These are phyloP conservation scores for Drosophila ambigua DNA, from an alignment of 1,140 invertebrate species.

Conservation along the genomic window DNA sequence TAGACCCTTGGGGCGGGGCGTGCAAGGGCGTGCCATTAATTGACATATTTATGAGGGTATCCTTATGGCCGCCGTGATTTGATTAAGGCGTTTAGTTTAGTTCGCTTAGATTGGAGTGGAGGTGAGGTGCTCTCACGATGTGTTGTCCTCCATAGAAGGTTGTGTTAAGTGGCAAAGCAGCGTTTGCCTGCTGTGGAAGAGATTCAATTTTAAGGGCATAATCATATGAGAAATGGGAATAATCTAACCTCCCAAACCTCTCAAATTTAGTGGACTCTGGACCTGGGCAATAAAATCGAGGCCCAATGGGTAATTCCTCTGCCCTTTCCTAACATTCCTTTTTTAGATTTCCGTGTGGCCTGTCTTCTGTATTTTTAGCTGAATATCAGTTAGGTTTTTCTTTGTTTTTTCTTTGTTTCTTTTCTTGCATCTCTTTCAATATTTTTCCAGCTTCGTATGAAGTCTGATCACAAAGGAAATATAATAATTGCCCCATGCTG, in stretches of 20 bases:
- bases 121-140: not conserved
- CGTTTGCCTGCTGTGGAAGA: too few relatives aligned
- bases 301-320: not conserved
- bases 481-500: slow-evolving; percentile 46
- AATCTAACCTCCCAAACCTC: too few relatives aligned
- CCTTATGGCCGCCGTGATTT: slow-evolving; percentile 64
- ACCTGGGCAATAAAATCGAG: too few relatives aligned
- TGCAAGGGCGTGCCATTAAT: slow-evolving; percentile 63
- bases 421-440: not conserved
- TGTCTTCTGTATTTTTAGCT: too few relatives aligned
- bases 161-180: too few relatives aligned
- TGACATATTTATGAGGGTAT: slow-evolving; percentile 82
- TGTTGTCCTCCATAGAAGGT: too few relatives aligned
- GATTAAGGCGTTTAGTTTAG: slow-evolving; percentile 56
- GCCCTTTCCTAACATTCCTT: not conserved
- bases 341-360: too few relatives aligned
- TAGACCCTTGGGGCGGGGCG: slow-evolving; percentile 1
- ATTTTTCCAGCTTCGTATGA: slow-evolving; percentile 16
- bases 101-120: not conserved
- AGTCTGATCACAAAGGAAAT: slow-evolving; percentile 10
- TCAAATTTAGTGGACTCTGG: not conserved
- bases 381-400: not conserved
- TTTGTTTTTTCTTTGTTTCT: not conserved
- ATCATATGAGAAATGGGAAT: too few relatives aligned
- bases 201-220: too few relatives aligned